Evolutionary conservation across 2,113 vertebrate species (phyloP), one percentile per base, ranked within the genome.

Genomic region (Crotalus viridis): DNA sequence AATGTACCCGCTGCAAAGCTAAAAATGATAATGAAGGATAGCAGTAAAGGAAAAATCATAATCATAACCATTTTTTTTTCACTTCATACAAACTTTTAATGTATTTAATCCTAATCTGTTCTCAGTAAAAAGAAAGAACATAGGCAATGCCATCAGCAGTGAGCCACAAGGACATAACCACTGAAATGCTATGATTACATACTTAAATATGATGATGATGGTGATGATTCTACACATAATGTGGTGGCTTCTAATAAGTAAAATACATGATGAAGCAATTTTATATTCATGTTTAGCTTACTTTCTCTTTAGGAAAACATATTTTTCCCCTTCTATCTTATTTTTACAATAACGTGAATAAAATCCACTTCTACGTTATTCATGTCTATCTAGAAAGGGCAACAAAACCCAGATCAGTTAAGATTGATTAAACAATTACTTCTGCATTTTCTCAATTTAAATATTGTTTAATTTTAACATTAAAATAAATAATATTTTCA

Each of bases 231-330:
- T 91, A 8, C n/a, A 81, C 4, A 39, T 39, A 39, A 39, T 55
- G 33, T 55, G 89, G 89, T 74, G 33, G 15, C 85, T 95, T 92
- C 91, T 90, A 90, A 86, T 96, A 26, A 55, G 93, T 89, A 93
- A 96, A 97, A 92, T 90, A 89, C 90, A 93, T 1, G 43, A 59
- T 74, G n/a, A 96, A 96, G 90, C 89, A 90, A 96, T 92, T 97
- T 94, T 90, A 93, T 93, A 90, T 94, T 95, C 81, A 48, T 90
- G 92, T 96, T 96, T 93, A 93, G 94, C 92, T 96, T 96, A 94
- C 88, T 85, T 93, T 48, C 46, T 94, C 94, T 94, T 92, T 17
- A 93, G 94, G 93, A 94, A 97, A 96, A 95, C 21, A 94, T 96
- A 94, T 85, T 91, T 93, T 57, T 57, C 51, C 69, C 92, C 91